Conservation (phyloP, 2,888 invertebrate genomes). For the Oscheius sp. region DNA sequence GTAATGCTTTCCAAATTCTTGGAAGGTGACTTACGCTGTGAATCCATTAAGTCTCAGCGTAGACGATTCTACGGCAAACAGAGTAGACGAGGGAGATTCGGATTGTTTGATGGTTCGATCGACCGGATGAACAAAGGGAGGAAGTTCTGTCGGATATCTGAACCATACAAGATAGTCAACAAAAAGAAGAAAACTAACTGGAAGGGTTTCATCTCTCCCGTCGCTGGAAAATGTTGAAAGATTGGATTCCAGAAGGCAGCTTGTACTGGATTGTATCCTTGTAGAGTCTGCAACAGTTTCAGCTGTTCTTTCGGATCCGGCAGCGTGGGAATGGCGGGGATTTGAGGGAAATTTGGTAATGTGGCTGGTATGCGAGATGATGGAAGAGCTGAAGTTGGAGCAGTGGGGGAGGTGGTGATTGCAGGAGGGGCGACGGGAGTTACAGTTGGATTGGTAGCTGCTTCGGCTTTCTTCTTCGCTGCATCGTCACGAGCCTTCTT, state of each 20-base stretch:
- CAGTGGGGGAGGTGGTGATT: neutral
- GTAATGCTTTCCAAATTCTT: too few species aligned
- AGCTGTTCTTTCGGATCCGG: slow-evolving; percentile 12
- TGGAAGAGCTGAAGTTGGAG: neutral
- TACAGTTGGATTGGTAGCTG: neutral
- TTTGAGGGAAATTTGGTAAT: slow-evolving; percentile 9
- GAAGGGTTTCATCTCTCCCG: neutral
- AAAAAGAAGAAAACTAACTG: slow-evolving; percentile 10
- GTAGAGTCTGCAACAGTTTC: slow-evolving; percentile 6
- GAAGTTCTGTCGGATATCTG: too few species aligned
- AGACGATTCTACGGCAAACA: slow-evolving; percentile 22
- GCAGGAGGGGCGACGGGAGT: neutral
- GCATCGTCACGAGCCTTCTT: slow-evolving; percentile 97
- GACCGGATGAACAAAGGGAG: too few species aligned
- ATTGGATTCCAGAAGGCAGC: too few species aligned
- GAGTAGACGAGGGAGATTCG: neutral
- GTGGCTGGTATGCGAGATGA: neutral
- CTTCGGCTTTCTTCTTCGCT: slow-evolving; percentile 86
- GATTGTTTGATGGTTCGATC: neutral
- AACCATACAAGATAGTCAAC: too few species aligned
- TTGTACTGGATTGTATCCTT: too few species aligned
- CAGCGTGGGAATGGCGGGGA: slow-evolving; percentile 7
- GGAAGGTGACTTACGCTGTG: slow-evolving; percentile 34
- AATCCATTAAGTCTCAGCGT: slow-evolving; percentile 21
- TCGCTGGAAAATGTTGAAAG: too few species aligned